phyloP scores from a whole-genome alignment of 2,797 vertebrate genomes.

The Xenops minutus region DNA sequence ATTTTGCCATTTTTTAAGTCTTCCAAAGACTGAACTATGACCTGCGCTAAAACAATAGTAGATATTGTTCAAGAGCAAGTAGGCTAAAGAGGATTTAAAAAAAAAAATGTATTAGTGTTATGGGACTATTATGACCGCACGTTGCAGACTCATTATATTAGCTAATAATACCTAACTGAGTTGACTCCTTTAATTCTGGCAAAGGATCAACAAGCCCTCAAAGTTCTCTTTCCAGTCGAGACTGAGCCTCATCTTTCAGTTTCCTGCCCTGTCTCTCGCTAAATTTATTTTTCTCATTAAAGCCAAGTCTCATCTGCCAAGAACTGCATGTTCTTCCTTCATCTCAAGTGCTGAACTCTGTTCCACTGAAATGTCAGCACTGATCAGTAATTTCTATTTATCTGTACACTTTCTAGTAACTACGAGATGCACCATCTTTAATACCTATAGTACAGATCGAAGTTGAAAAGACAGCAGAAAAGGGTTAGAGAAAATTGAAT shows the following conservation, averaged over 20 bases:
- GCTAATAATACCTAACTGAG: background rate
- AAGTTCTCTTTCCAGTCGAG: background rate
- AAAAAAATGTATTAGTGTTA: background rate
- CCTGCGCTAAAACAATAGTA: background rate
- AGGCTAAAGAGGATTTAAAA: background rate
- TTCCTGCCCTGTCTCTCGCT: background rate
- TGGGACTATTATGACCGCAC: background rate
- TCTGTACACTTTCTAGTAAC: background rate
- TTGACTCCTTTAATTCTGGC: background rate
- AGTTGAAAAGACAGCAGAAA: background rate
- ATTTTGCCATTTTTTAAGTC: background rate
- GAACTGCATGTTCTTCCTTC: background rate
- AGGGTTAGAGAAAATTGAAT: background rate
- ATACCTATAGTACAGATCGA: background rate
- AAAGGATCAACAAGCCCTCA: background rate
- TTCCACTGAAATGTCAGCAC: background rate
- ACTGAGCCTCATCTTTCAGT: background rate
- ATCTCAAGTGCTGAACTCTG: background rate
- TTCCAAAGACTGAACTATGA: background rate
- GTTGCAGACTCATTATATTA: background rate
- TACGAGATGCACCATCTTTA: background rate
- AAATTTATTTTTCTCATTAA: background rate
- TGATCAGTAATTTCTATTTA: background rate
- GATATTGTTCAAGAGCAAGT: background rate
- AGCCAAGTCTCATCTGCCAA: background rate